These are phyloP conservation scores for Scomberomorus guttatus DNA, from an alignment of 2,797 vertebrate genomes.

Conservation along the genomic window DNA sequence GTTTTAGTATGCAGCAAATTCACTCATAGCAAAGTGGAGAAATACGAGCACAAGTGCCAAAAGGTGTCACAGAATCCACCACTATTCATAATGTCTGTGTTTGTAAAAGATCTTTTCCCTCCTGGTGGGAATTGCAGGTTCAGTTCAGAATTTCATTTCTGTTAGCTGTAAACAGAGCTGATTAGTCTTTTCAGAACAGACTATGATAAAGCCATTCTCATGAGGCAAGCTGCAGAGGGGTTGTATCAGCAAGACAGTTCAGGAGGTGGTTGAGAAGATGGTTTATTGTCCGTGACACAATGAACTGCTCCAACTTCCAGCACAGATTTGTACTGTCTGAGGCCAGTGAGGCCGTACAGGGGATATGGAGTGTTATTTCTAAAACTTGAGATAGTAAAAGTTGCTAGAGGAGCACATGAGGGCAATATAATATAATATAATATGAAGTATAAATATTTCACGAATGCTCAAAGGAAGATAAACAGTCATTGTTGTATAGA, in stretches of 20 bases:
- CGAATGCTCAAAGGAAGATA: background rate
- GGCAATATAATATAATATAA: background rate
- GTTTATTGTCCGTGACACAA: slow-evolving; percentile 45
- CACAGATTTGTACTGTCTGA: slow-evolving; percentile 40
- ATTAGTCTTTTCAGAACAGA: background rate
- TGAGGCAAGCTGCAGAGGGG: slow-evolving; percentile 7
- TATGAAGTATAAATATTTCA: background rate
- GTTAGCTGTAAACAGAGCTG: slow-evolving; percentile 20
- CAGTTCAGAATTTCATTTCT: slow-evolving; percentile 12
- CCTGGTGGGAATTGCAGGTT: slow-evolving; percentile 20
- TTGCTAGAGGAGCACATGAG: background rate
- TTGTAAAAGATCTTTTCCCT: slow-evolving; percentile 10
- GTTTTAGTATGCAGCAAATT: background rate
- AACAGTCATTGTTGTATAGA: background rate
- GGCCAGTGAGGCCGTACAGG: slow-evolving; percentile 31
- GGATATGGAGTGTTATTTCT: slow-evolving; percentile 10
- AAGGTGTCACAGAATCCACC: background rate
- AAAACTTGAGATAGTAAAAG: slow-evolving; percentile 24
- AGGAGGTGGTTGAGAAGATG: slow-evolving; percentile 32
- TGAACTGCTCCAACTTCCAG: background rate
- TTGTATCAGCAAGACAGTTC: slow-evolving; percentile 23
- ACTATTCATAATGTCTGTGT: background rate
- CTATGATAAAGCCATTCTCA: background rate
- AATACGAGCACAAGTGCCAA: background rate
- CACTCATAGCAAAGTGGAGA: background rate